Conservation (phyloP, 2,797 vertebrate genomes). For the Capromys pilorides region DNA sequence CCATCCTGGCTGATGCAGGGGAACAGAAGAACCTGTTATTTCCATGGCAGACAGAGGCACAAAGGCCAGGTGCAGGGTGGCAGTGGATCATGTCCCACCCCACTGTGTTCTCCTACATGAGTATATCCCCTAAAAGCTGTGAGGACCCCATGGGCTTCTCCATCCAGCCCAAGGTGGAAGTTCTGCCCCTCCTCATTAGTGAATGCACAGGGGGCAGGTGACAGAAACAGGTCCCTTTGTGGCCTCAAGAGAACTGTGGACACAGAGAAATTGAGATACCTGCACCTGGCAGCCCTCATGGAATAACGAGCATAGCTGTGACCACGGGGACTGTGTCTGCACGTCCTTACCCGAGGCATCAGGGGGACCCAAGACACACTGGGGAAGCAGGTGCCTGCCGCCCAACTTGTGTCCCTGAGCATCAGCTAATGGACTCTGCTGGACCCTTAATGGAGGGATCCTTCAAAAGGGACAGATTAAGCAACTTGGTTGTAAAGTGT, state of each 20-base stretch:
- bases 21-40: background rate
- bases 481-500: background rate
- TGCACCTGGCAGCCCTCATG: background rate
- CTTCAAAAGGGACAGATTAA: conserved; percentile 27
- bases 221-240: background rate
- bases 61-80: background rate
- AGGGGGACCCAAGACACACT: background rate
- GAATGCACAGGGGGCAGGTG: background rate
- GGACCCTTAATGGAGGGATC: background rate
- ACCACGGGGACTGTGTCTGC: background rate
- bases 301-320: background rate
- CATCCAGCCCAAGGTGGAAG: background rate
- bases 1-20: background rate
- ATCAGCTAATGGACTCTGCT: background rate
- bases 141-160: background rate
- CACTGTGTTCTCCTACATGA: background rate
- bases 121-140: background rate
- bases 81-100: background rate
- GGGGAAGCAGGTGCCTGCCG: background rate
- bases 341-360: background rate
- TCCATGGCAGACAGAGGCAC: background rate
- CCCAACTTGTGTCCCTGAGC: background rate
- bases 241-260: background rate
- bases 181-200: background rate
- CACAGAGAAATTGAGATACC: background rate